phyloP scores from a whole-genome alignment of 2,113 vertebrate genomes.

The Hiodon alosoides region DNA sequence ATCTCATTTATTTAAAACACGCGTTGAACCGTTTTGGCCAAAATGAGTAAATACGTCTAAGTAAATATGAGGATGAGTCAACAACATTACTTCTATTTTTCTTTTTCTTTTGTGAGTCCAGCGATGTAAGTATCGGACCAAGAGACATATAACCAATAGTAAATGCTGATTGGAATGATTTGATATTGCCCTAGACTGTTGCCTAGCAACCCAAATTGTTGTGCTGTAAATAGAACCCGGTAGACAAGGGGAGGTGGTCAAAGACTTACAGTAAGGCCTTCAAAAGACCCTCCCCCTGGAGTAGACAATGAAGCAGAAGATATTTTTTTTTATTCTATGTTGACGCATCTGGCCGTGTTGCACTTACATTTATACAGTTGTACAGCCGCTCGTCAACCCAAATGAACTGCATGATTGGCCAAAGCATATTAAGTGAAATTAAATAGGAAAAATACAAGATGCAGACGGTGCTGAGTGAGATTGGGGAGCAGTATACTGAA shows the following conservation, averaged over 20 bases:
- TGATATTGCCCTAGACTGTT: slow-evolving; percentile 42
- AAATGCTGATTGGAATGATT: slow-evolving; percentile 52
- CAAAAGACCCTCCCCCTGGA: not conserved
- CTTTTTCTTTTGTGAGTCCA: not conserved
- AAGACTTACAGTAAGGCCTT: not conserved
- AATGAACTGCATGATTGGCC: not conserved
- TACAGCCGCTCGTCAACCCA: no score
- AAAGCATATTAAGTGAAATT: not conserved
- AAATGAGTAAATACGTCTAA: not conserved
- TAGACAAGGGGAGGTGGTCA: slow-evolving; percentile 41
- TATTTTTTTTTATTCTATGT: no score
- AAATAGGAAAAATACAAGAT: not conserved
- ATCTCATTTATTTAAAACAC: no score
- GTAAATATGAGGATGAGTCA: slow-evolving; percentile 18
- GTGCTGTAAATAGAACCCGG: slow-evolving; percentile 57
- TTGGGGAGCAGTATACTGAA: not conserved
- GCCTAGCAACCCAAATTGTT: slow-evolving; percentile 61
- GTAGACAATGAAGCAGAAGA: not conserved
- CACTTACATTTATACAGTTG: no score
- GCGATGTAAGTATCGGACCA: slow-evolving; percentile 3
- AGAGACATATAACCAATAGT: slow-evolving; percentile 27
- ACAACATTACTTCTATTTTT: slow-evolving; percentile 2
- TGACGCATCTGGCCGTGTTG: no score
- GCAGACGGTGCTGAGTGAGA: not conserved
- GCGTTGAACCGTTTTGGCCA: not conserved